Evolutionary conservation across 2,113 vertebrate genomes (phyloP).

Genomic region (Atrichornis clamosus): DNA sequence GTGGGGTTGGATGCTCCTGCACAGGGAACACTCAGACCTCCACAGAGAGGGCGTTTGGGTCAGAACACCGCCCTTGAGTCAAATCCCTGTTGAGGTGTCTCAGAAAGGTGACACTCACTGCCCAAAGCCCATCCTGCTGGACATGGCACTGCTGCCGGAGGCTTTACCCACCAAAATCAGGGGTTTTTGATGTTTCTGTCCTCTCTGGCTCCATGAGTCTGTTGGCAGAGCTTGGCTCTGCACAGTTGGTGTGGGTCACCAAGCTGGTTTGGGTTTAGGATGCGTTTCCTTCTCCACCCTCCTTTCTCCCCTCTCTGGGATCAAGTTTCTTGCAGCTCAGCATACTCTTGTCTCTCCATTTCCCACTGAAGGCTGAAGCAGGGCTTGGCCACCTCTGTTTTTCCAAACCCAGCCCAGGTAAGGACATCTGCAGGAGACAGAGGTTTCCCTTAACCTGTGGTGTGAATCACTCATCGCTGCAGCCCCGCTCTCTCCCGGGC

Average conservation of each 20-base stretch:
- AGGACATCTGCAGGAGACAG: neutral
- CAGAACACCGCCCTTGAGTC: rapidly evolving
- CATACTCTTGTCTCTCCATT: neutral
- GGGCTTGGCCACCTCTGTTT: neutral
- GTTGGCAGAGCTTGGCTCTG: neutral
- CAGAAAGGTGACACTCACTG: neutral
- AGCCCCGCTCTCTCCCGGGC: neutral
- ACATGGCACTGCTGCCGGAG: rapidly evolving
- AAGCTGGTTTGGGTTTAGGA: neutral
- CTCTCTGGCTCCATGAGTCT: neutral
- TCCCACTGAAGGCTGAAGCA: neutral
- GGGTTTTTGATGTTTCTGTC: neutral
- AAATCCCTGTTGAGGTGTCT: rapidly evolving
- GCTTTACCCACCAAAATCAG: neutral
- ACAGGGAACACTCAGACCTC: neutral
- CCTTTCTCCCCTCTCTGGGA: neutral
- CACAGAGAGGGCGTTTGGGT: neutral
- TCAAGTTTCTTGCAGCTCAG: neutral
- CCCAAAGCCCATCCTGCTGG: rapidly evolving
- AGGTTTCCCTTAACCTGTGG: neutral
- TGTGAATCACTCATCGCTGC: neutral
- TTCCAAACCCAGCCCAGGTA: neutral
- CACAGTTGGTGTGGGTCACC: neutral
- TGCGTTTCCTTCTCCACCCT: neutral
- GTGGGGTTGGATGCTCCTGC: neutral